Percentiles rank a stretch among this genome's conserved stretches.
Conservation (phyloP, 30 jellyfish, hydroid and myxozoan genomes). For the Clytia hemisphaerica region DNA sequence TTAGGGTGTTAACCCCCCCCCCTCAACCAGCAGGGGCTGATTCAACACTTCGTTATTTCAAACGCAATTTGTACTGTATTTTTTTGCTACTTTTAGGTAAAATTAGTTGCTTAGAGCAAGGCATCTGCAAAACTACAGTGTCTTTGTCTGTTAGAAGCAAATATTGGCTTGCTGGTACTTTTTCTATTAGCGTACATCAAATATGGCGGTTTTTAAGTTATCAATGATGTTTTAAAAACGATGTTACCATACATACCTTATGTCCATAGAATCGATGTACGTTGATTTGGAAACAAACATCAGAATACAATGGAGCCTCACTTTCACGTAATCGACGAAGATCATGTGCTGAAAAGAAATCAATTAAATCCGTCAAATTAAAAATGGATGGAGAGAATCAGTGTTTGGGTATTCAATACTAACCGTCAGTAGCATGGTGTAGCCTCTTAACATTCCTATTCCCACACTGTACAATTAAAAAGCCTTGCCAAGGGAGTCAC, state of each 20-base stretch:
- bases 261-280: conserved; percentile 55
- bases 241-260: conserved; percentile 17
- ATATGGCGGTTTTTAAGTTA: no score
- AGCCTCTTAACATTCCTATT: no score
- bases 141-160: no score
- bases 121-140: no score
- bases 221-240: not conserved
- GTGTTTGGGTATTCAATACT: not conserved
- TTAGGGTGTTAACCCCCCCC: no score
- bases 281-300: conserved; percentile 39
- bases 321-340: not conserved
- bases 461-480: no score
- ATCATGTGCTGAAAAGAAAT: not conserved
- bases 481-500: no score
- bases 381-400: not conserved
- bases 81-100: not conserved
- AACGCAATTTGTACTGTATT: not conserved
- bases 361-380: not conserved
- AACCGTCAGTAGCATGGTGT: no score
- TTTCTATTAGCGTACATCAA: no score
- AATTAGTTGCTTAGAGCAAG: no score
- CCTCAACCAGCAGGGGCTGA: not conserved
- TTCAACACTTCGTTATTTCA: not conserved
- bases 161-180: no score
- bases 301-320: conserved; percentile 35